Base-by-base conservation (phyloP, 2,797 vertebrate species). In the Eulemur mongoz region DNA sequence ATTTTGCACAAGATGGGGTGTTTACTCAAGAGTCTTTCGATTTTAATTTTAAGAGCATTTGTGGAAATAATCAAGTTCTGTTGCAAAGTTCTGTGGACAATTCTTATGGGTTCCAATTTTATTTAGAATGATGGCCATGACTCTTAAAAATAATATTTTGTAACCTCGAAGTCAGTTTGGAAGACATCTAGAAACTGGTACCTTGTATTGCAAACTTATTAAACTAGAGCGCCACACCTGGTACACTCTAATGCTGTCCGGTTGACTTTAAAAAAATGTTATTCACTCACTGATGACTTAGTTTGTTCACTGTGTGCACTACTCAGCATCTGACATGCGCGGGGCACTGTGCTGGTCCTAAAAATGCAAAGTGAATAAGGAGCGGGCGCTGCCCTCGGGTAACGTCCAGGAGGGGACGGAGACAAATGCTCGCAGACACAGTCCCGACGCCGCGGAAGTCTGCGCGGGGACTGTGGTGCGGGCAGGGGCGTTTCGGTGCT, bases 401-500 rank as follows among this genome's bases (percentile, higher is more conserved):
- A 14, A 1, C 0, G 4, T n/a, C 45, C 9, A 38, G 27, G 50
- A 27, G 10, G 15, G 10, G 48, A 45, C 35, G 1, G 38, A 45
- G 32, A 52, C 1, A 59, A 5, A 14, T 2, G 38, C 7, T 10
- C 13, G 0, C 30, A 18, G 11, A 25, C 54, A 14, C 17, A 1
- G 0, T 18, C 81, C 40, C 3, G 4, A 32, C 8, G 32, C 0
- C 0, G 9, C 1, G 2, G 7, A 54, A 35, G 23, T 13, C 45
- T 22, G 17, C 6, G 2, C 4, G 15, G 38, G 35, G 10, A 0
- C 1, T 2, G 32, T 0, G 12, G 17, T 1, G 20, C 48, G 4
- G 18, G 32, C 14, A 30, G 38, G 69, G 14, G 2, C 7, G 0
- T 2, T n/a, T 35, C 22, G 15, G 0, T 4, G 1, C n/a, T 14